Base-by-base conservation (phyloP, 2,888 invertebrate species). In the Nomada fabriciana region DNA sequence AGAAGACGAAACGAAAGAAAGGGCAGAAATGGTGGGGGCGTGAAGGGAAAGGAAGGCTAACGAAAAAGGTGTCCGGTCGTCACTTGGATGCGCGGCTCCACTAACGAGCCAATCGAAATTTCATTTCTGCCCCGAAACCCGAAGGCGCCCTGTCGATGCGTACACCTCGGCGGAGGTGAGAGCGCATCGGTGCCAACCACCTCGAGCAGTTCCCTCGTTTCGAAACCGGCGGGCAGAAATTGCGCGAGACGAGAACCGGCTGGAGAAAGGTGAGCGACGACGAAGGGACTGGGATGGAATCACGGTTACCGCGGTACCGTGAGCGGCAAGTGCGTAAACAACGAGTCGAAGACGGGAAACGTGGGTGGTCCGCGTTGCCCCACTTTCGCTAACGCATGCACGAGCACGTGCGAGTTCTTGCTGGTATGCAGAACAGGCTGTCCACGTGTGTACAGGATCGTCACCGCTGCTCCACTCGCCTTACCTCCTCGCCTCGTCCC, bases 331-430 rank as follows among this genome's bases (percentile, higher is more conserved):
- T 52, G 43, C 64, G 85, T 68, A 85, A 82, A 84, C 72, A 83
- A 57, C 75, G 43, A 68, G 61, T n/a, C 68, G 75, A 59, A 69
- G 71, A 71, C 55, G 65, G 53, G 29, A 63, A 72, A 79, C 82
- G 86, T 86, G 88, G 88, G 88, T 88, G 88, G 88, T 89, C 88
- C 72, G 60, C 29, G 78, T 76, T 88, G 88, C 82, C 88, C 89
- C 89, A 88, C 88, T 88, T 88, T 88, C 88, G 88, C 88, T 89
- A 83, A 89, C 89, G 88, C 88, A 88, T 89, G 89, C 89, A 89
- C 80, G 86, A 88, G 86, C 88, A 89, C 88, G 89, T 89, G 88
- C 89, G 84, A 76, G 73, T 60, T 81, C 63, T 71, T 77, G 67
- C 76, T 72, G 53, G 72, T 61, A 75, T 85, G 78, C 75, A 70